Evolutionary conservation across 2,113 vertebrate species (phyloP), one percentile per base, ranked within the genome.

Genomic region (Plestiodon gilberti): DNA sequence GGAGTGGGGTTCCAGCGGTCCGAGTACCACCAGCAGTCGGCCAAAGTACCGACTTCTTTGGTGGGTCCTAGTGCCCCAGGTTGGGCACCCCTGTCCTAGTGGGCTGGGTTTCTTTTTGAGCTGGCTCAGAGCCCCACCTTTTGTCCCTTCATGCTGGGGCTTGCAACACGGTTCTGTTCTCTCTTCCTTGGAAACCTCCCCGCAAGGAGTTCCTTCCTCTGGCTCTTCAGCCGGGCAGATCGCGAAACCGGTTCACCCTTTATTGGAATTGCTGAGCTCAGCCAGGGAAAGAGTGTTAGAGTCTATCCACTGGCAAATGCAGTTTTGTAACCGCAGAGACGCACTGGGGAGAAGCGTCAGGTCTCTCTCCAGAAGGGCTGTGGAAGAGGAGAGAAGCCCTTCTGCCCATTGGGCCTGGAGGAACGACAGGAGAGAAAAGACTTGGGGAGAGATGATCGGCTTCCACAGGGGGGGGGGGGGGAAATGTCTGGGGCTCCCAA

Each of bases 121-220:
- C 43, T 75, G 22, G 43, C 13, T 13, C 15, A 2, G 17, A 30
- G 25, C 18, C 71, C 22, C 23, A 0, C 2, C 3, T 20, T 57
- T 22, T 20, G 52, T 4, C 8, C 18, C 62, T 65, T 8, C 15
- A 7, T 30, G 0, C 0, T 2, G 1, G 3, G 2, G 1, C 20
- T 9, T 57, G 61, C 30, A 61, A 55, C 1, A 2, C 17, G n/a
- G 20, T 52, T 3, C 23, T 28, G 43, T 71, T 3, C 30, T 61
- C 14, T 48, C 13, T 52, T 43, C 13, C 62, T 78, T 40, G 22
- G 35, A 59, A 61, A 9, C n/a, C 30, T 22, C 6, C 30, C 3
- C 40, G 8, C 2, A 20, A 38, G 33, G n/a, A 38, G 17, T 30
- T n/a, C 15, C n/a, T 69, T 52, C 9, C 22, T 3, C 15, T n/a